Evolutionary conservation across 1,140 invertebrate genomes (phyloP), one percentile per base, ranked within the genome.

Genomic region (Steinernema feltiae): DNA sequence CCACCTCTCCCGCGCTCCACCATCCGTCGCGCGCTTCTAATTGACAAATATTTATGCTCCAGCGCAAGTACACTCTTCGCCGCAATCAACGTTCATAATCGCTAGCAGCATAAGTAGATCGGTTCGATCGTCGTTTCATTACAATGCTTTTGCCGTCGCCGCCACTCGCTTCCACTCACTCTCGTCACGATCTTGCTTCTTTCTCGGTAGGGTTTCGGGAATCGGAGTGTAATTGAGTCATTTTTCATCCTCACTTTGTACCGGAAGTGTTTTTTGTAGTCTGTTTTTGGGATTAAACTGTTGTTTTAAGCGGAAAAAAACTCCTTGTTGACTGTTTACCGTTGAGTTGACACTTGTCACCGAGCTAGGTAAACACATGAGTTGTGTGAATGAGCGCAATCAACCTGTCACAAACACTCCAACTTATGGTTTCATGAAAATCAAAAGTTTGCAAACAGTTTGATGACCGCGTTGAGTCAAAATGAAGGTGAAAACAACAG

Each of bases 1-100:
- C 24, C 53, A 7, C 24, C 15, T 15, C 53, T 63, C 53, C 53
- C 15, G 7, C 12, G 53, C 53, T 12, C 53, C 15, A 3, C 15
- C 24, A 7, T 3, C 24, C 53, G 3, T 27, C 7, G 53, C 3
- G 15, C 53, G 53, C 53, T 3, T 63, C 53, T 63, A 63, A 63
- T 63, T 63, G 53, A 63, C 53, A 63, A 63, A 63, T 63, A 63
- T 63, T 63, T 63, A 63, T 63, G 53, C 24, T 63, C 53, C 24
- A 63, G 53, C 7, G 53, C 53, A 63, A 63, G 53, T 63, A 63
- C 53, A 63, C 53, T 15, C 53, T 63, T 27, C 53, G 24, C 15
- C 53, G 24, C 53, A 63, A 63, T 63, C 53, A 63, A 21, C 53
- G 53, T 63, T 63, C 53, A 17, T 63, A 63, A 63, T 63, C 53